These are phyloP conservation scores for Microplitis deprimator DNA, from an alignment of 2,888 invertebrate genomes.

Conservation along the genomic window DNA sequence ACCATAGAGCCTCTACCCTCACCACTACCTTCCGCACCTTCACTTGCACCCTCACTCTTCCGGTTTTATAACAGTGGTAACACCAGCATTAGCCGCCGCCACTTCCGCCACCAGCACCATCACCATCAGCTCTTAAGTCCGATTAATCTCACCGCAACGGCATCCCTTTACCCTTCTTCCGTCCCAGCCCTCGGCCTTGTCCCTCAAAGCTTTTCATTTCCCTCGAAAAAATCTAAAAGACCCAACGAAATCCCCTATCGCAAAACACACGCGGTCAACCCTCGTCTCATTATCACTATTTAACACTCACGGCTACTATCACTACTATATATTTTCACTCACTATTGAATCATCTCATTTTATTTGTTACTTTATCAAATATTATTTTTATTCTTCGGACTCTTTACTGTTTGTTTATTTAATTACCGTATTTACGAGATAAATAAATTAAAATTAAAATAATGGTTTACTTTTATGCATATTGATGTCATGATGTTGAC, in stretches of 20 bases:
- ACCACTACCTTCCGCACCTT: neutral
- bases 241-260: neutral
- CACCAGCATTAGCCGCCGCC: neutral
- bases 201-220: neutral
- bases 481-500: neutral
- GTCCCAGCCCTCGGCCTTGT: slow-evolving; percentile 17
- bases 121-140: slow-evolving; percentile 35
- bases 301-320: neutral
- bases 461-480: too few relatives aligned
- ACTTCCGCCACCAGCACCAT: slow-evolving; percentile 46
- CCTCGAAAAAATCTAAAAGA: neutral
- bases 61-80: neutral
- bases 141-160: slow-evolving; percentile 46
- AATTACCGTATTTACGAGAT: too few relatives aligned
- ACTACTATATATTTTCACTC: neutral
- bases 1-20: slow-evolving; percentile 9
- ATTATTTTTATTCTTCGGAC: too few relatives aligned
- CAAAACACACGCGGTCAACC: slow-evolving; percentile 1
- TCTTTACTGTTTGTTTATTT: too few relatives aligned
- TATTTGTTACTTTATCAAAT: neutral
- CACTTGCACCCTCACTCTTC: neutral
- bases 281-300: slow-evolving; percentile 25
- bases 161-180: slow-evolving; percentile 17
- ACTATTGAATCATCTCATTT: neutral
- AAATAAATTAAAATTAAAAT: too few relatives aligned